phyloP scores from a whole-genome alignment of 2,797 vertebrate genomes.

The Cynopterus sphinx region DNA sequence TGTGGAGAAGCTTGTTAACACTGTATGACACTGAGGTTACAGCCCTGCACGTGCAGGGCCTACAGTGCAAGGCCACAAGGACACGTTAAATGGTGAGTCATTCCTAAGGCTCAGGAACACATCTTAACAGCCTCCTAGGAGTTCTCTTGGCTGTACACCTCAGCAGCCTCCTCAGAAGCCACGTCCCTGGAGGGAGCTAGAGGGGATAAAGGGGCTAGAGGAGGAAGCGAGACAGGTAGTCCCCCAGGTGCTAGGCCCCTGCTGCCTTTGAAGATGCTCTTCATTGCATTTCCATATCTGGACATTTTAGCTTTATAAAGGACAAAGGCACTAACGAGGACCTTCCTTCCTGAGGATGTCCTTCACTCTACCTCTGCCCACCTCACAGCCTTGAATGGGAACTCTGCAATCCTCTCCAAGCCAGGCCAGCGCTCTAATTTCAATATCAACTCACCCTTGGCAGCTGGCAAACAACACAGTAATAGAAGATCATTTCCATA shows the following conservation, averaged over 20 bases:
- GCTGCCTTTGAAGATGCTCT: background rate
- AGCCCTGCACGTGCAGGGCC: background rate
- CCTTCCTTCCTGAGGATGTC: background rate
- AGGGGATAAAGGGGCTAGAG: background rate
- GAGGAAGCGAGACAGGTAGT: background rate
- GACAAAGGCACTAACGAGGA: background rate
- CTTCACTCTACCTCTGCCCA: background rate
- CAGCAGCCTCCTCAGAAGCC: background rate
- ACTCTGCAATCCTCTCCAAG: fast-evolving
- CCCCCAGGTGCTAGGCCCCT: background rate
- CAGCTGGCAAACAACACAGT: background rate
- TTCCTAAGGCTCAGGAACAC: background rate
- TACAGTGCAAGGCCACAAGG: background rate
- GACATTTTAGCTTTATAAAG: background rate
- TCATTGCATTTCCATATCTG: background rate
- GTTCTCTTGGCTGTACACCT: background rate
- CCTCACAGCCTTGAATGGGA: background rate
- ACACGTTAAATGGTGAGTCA: background rate
- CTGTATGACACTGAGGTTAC: background rate
- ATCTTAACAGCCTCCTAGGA: background rate
- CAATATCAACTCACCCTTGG: background rate
- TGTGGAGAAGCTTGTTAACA: background rate
- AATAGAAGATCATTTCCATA: constrained; percentile 18
- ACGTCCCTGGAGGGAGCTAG: background rate
- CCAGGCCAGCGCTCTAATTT: background rate